phyloP scores from a whole-genome alignment of 2,113 vertebrate species.

The Bettongia penicillata region DNA sequence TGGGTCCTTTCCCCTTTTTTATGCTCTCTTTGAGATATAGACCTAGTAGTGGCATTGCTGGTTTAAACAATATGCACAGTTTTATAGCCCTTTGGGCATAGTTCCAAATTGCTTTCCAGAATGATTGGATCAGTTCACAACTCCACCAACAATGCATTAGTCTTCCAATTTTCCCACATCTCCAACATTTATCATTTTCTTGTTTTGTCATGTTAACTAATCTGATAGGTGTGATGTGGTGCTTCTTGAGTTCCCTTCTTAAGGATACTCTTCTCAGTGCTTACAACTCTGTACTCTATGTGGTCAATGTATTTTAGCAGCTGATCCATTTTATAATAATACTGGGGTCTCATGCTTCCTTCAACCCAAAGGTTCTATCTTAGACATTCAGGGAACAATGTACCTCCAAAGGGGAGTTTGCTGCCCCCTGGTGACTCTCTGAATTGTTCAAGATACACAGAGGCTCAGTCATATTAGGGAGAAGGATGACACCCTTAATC shows the following conservation, averaged over 20 bases:
- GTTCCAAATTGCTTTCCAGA: too few species aligned
- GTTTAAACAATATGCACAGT: too few species aligned
- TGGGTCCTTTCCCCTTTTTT: too few species aligned
- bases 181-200: too few species aligned
- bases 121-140: too few species aligned
- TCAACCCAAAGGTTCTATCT: neutral
- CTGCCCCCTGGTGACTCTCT: neutral
- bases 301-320: neutral
- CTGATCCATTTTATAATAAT: neutral
- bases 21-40: too few species aligned
- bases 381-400: neutral
- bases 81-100: too few species aligned
- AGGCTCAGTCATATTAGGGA: neutral
- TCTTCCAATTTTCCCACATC: too few species aligned
- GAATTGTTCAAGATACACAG: neutral
- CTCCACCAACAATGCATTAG: too few species aligned
- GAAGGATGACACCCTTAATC: neutral
- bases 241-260: neutral
- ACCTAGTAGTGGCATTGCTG: too few species aligned
- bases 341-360: neutral
- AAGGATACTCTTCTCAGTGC: neutral
- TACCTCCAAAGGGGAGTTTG: neutral
- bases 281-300: neutral
- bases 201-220: too few species aligned
- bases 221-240: too few species aligned